These are phyloP conservation scores for Xerus rutilus DNA, from an alignment of 2,797 vertebrate genomes.

Conservation along the genomic window DNA sequence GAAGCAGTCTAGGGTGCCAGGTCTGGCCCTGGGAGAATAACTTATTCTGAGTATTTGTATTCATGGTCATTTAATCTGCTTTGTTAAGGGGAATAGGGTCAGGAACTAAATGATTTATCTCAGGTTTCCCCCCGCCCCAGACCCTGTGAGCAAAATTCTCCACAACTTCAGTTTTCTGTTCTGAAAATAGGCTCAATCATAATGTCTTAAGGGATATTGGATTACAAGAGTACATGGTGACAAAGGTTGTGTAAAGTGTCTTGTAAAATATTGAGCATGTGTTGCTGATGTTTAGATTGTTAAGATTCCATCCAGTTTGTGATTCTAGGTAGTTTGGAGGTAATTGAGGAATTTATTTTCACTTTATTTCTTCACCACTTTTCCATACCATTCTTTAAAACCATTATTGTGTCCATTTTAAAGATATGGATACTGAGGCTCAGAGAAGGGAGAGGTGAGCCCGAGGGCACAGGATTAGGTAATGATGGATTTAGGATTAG, in stretches of 20 bases:
- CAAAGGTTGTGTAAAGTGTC: conserved; percentile 3
- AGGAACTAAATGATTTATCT: conserved; percentile 16
- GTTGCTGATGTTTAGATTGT: conserved; percentile 19
- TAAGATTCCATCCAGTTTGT: conserved; percentile 39
- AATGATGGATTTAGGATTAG: not conserved
- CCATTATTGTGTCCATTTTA: conserved; percentile 43
- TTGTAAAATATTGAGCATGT: conserved; percentile 43
- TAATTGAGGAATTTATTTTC: conserved; percentile 29
- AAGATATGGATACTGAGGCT: not conserved
- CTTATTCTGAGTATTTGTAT: conserved; percentile 42
- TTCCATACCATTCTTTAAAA: not conserved
- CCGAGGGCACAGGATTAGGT: not conserved
- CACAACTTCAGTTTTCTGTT: conserved; percentile 15
- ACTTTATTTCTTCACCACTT: conserved; percentile 25
- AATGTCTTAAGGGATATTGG: conserved; percentile 30
- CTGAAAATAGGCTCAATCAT: conserved; percentile 21
- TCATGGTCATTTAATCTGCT: conserved; percentile 38
- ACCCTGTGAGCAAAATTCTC: conserved; percentile 20
- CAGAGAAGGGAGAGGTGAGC: not conserved
- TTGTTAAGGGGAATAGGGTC: not conserved
- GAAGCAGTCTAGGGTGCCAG: not conserved
- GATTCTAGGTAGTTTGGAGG: conserved; percentile 34
- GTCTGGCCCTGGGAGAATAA: not conserved
- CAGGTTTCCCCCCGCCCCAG: not conserved
- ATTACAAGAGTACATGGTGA: conserved; percentile 6